Evolutionary conservation across 2,888 invertebrate genomes (phyloP).

Genomic region (Hydropsyche betteni): DNA sequence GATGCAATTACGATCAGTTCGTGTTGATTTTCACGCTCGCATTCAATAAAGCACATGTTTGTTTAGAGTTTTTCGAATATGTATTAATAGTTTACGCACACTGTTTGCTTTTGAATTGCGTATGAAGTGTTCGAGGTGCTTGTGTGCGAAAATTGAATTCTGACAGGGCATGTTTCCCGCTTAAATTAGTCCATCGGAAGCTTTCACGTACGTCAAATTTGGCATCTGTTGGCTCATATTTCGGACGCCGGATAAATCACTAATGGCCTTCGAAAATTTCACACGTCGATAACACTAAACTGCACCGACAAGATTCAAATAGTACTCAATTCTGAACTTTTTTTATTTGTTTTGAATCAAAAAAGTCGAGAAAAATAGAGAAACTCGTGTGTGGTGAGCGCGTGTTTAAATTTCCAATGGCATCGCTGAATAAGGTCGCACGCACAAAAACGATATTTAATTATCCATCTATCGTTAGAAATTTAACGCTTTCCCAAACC

Average conservation of each 20-base stretch:
- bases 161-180: constrained; percentile 7
- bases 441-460: too few species aligned
- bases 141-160: constrained; percentile 3
- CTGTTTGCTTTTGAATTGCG: not conserved
- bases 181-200: constrained; percentile 9
- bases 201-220: constrained; percentile 23
- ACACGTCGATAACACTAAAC: too few species aligned
- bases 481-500: too few species aligned
- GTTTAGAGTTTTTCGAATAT: constrained; percentile 1
- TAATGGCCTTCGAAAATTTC: constrained; percentile 12
- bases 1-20: constrained; percentile 11
- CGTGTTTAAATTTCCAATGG: too few species aligned
- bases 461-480: too few species aligned
- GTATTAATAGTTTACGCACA: constrained; percentile 5
- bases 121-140: not conserved
- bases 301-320: too few species aligned
- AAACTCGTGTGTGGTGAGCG: too few species aligned
- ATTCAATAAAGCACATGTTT: constrained; percentile 7
- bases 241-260: constrained; percentile 6
- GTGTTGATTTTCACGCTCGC: constrained; percentile 11
- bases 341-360: too few species aligned
- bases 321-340: too few species aligned
- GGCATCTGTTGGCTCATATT: constrained; percentile 17
- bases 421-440: too few species aligned
- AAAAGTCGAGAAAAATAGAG: too few species aligned